phyloP scores from a whole-genome alignment of 2,888 invertebrate species.

The Malthinus seriepunctatus region DNA sequence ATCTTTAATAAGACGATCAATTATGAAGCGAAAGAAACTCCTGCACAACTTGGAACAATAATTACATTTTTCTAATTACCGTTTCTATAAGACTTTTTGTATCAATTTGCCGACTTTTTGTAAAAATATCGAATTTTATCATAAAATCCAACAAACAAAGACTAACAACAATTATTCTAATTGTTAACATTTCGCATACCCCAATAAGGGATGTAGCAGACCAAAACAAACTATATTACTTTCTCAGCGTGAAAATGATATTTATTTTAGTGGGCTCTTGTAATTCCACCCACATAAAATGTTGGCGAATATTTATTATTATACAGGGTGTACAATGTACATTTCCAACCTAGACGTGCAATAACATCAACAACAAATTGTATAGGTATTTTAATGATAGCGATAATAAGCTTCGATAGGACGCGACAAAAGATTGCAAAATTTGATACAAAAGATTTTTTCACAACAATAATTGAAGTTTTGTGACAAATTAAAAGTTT shows the following conservation, averaged over 20 bases:
- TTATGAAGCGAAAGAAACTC: conserved; percentile 53
- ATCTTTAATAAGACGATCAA: conserved; percentile 58
- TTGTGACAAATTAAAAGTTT: conserved; percentile 26
- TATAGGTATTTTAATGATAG: too few relatives aligned
- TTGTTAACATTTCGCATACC: conserved; percentile 34
- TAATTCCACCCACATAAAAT: conserved; percentile 32
- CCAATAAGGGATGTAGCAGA: conserved; percentile 29
- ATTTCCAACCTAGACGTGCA: too few relatives aligned
- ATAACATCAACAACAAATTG: too few relatives aligned
- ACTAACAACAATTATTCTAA: conserved; percentile 23
- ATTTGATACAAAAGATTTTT: too few relatives aligned
- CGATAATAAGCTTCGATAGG: too few relatives aligned
- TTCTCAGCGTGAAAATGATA: neutral
- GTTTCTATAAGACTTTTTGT: conserved; percentile 17
- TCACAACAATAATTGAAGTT: neutral
- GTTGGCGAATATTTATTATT: conserved; percentile 36
- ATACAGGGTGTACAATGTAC: too few relatives aligned
- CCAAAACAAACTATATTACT: conserved; percentile 8
- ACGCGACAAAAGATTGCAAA: too few relatives aligned
- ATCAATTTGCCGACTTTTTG: neutral
- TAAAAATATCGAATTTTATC: neutral
- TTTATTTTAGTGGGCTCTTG: conserved; percentile 12
- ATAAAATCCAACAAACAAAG: neutral
- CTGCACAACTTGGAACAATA: conserved; percentile 52
- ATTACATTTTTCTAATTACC: conserved; percentile 53